Percentiles rank a stretch among this genome's conserved stretches.
phyloP scores from a whole-genome alignment of 2,113 vertebrate genomes.

The Propithecus coquereli region DNA sequence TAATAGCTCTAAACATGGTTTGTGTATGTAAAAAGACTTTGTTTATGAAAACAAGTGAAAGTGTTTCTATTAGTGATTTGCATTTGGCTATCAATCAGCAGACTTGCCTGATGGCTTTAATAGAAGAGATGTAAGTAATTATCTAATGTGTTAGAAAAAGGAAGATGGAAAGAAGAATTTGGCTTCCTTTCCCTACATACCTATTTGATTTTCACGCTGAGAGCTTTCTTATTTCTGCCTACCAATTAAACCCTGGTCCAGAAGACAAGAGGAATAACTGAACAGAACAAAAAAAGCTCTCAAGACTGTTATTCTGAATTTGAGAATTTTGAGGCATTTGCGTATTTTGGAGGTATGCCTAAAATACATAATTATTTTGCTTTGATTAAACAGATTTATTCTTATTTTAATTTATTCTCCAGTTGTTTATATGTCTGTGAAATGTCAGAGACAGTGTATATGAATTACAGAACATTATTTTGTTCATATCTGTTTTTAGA shows the following conservation, averaged over 20 bases:
- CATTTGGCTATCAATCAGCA: not conserved
- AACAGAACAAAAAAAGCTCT: not conserved
- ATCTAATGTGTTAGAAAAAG: not conserved
- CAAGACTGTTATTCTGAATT: not conserved
- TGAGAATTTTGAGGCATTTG: not conserved
- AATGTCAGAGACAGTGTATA: not conserved
- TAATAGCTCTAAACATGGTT: not conserved
- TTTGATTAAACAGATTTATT: not conserved
- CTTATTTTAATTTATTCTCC: not conserved
- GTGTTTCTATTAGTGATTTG: not conserved
- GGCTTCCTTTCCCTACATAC: not conserved
- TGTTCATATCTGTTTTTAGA: not conserved
- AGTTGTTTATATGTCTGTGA: not conserved
- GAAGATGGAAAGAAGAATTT: not conserved
- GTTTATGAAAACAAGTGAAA: not conserved
- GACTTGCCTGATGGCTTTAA: not conserved
- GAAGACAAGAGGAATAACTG: not conserved
- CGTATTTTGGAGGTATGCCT: not conserved
- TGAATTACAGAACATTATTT: not conserved
- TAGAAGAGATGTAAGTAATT: not conserved
- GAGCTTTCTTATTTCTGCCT: slow-evolving; percentile 16
- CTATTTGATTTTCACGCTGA: not conserved
- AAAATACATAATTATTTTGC: not conserved
- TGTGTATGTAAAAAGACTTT: not conserved
- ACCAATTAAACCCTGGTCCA: not conserved